Base-by-base conservation (phyloP, 2,113 vertebrate species). In the Pyxicephalus adspersus region DNA sequence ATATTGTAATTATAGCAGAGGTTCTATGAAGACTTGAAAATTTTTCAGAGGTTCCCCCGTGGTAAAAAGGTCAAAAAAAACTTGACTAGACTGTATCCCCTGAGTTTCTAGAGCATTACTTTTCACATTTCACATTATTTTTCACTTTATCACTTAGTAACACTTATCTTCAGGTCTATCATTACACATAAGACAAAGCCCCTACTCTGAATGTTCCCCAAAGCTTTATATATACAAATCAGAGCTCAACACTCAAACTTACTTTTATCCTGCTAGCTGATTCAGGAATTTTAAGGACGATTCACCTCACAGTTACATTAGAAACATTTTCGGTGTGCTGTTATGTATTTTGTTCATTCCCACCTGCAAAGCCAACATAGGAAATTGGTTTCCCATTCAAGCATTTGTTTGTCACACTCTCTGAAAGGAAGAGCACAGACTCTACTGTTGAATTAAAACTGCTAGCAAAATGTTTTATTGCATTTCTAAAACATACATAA, bases 401-500 rank as follows among this genome's bases (percentile, higher is more conserved):
- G 23, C 18, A 23, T 71, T 71, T 71, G 23, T 54, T 71, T 18
- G 23, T 50, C 23, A 28, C 38, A 45, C 38, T 45, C 38, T 45
- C 38, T 2, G 38, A 45, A 45, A 6, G 3, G 25, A 71, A 71
- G 67, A 52, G 67, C 45, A 29, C 67, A 29, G 50, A 54, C 7
- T 19, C 28, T 54, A 26, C 25, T 54, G 15, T 29, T 28, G 67
- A 71, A 28, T 29, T 70, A 52, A 70, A 70, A 70, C 22, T 5
- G 25, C 50, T 55, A 54, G 25, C 3, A 45, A 60, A 61, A 23
- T 5, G 55, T 26, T 26, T 61, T 63, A 61, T 63, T 76, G 22
- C 45, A 20, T 25, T 23, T 61, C 73, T 76, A 74, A 63, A 76
- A 73, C 18, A 74, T 75, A 60, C 73, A 63, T 76, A 50, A 63